Evolutionary conservation across 2,797 vertebrate genomes (phyloP).

Genomic region (Squalus acanthias): DNA sequence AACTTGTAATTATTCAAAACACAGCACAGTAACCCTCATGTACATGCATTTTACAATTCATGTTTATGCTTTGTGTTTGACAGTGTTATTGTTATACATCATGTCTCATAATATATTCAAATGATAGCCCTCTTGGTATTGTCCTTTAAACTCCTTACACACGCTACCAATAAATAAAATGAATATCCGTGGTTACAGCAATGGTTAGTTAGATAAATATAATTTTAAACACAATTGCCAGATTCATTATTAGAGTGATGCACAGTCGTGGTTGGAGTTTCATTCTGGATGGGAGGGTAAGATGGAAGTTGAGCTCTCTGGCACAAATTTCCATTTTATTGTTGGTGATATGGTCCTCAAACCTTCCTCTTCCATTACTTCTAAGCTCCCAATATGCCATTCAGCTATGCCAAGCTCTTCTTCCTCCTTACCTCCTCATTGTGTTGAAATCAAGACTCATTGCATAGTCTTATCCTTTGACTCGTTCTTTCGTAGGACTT

Average conservation of each 20-base stretch:
- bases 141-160: neutral
- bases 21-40: neutral
- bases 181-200: neutral
- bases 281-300: neutral
- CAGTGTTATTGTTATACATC: neutral
- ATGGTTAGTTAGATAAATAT: neutral
- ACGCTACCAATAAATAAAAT: neutral
- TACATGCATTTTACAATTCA: neutral
- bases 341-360: neutral
- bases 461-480: no score
- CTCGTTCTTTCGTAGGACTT: no score
- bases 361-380: neutral
- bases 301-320: neutral
- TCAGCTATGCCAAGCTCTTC: neutral
- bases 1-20: slow-evolving; percentile 7
- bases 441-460: no score
- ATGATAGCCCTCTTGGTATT: neutral
- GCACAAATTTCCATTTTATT: neutral
- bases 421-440: neutral
- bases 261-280: neutral
- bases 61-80: neutral
- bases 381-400: neutral
- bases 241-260: neutral
- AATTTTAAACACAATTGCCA: neutral
- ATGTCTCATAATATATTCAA: neutral